Base-by-base conservation (phyloP, 2,888 invertebrate species). In the Cecidostiba fungosa region DNA sequence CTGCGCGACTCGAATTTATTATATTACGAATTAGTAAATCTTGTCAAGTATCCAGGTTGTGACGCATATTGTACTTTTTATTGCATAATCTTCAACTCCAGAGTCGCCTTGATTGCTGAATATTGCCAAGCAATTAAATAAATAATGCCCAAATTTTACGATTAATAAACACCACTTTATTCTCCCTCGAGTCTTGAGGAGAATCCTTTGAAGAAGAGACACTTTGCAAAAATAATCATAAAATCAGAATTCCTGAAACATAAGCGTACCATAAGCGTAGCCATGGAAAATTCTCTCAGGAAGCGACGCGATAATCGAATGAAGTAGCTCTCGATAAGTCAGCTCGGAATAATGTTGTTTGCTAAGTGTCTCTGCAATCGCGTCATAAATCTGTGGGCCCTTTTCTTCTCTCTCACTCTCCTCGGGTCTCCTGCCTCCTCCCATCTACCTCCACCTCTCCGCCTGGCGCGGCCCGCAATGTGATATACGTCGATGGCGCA, bases 401-500 rank as follows among this genome's bases (percentile, higher is more conserved):
- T 76, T 69, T 72, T 72, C 23, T 36, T 19, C 36, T 14, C 19
- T 19, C 36, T 47, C 84, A 62, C 39, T 73, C 54, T n/a, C 12
- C 43, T 14, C 10, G 14, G 12, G 32, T 23, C 39, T 26, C 47
- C 66, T 23, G 29, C 74, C 73, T 8, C 66, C 66, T 36, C 84
- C 14, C 72, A 16, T 14, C 29, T 3, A n/a, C n/a, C n/a, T n/a
- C n/a, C n/a, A n/a, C n/a, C n/a, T n/a, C n/a, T n/a, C n/a, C n/a
- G n/a, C n/a, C n/a, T n/a, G n/a, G n/a, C n/a, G n/a, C n/a, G n/a
- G 39, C 62, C 23, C n/a, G 36, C 81, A 3, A 39, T 32, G 50
- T 81, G 84, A 82, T 84, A 62, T 73, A 78, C 83, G 80, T 84
- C 86, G 77, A 84, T 89, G 89, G 89, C 90, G 89, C 89, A 85